Percentiles rank a stretch among this genome's conserved stretches.
phyloP scores from a whole-genome alignment of 2,797 vertebrate genomes.

The Salarias fasciatus region DNA sequence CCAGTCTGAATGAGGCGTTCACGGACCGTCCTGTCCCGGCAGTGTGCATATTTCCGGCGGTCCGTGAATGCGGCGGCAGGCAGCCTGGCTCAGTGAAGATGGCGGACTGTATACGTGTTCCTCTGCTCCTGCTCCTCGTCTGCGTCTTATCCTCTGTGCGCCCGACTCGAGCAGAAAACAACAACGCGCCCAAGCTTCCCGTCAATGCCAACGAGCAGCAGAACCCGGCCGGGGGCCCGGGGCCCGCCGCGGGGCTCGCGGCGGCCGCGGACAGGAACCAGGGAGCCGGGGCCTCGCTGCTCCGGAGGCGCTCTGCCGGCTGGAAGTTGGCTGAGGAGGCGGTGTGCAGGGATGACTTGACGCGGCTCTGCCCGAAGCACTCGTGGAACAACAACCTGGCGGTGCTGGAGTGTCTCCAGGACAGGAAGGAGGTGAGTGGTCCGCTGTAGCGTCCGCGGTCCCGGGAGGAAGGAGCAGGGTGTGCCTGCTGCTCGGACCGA shows the following conservation, averaged over 20 bases:
- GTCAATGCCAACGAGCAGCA: constrained; percentile 34
- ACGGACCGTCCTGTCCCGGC: constrained; percentile 2
- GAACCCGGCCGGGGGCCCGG: constrained; percentile 48
- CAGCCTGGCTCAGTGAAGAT: constrained; percentile 86
- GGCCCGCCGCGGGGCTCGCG: constrained; percentile 35
- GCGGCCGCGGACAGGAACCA: constrained; percentile 63
- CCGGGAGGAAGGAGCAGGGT: constrained; percentile 41
- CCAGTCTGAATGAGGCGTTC: no score
- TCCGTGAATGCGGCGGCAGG: constrained; percentile 62
- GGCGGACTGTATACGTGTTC: constrained; percentile 97
- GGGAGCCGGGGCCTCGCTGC: constrained; percentile 73
- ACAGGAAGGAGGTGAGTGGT: constrained; percentile 88
- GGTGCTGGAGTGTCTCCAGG: constrained; percentile 95
- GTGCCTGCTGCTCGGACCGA: constrained; percentile 49
- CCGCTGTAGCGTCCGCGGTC: neutral
- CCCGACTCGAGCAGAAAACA: constrained; percentile 31
- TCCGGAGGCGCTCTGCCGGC: constrained; percentile 78
- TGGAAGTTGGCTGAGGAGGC: constrained; percentile 95
- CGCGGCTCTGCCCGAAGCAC: constrained; percentile 92
- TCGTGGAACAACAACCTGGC: constrained; percentile 98
- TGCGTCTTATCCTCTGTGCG: constrained; percentile 71
- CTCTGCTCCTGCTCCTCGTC: constrained; percentile 81
- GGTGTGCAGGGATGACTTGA: constrained; percentile 93
- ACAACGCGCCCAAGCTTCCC: constrained; percentile 2
- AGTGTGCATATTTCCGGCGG: constrained; percentile 35